Conservation (phyloP, 2,113 vertebrate genomes). For the Cyanistes caeruleus region DNA sequence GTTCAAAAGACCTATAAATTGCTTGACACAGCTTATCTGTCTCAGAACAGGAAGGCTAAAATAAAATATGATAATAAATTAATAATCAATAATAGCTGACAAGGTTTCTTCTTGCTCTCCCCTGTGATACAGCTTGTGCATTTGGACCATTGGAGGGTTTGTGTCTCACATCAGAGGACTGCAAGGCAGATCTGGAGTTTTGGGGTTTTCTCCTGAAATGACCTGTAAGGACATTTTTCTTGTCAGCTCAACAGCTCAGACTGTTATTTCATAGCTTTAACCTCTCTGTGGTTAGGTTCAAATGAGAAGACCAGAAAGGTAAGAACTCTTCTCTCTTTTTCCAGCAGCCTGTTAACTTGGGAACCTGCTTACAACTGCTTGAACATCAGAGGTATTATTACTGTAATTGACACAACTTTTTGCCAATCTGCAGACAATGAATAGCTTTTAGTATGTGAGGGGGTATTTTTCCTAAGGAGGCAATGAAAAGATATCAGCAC, state of each 20-base stretch:
- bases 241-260: not conserved
- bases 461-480: not conserved
- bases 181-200: not conserved
- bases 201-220: not conserved
- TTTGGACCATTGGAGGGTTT: not conserved
- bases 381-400: not conserved
- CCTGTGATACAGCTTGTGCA: not conserved
- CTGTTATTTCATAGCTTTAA: not conserved
- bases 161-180: not conserved
- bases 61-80: constrained; percentile 56
- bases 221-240: not conserved
- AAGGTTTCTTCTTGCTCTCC: not conserved
- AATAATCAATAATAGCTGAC: constrained; percentile 47
- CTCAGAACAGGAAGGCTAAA: not conserved
- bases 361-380: not conserved
- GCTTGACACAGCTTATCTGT: constrained; percentile 20
- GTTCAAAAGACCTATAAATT: constrained; percentile 60
- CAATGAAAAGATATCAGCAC: not conserved
- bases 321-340: not conserved
- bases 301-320: not conserved
- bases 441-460: not conserved
- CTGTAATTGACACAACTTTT: not conserved
- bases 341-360: not conserved
- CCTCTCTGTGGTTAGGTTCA: not conserved
- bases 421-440: not conserved